Percentiles rank a stretch among this genome's conserved stretches.
These are phyloP conservation scores for Xylocopa sonorina DNA, from an alignment of 1,140 invertebrate genomes.

Conservation along the genomic window DNA sequence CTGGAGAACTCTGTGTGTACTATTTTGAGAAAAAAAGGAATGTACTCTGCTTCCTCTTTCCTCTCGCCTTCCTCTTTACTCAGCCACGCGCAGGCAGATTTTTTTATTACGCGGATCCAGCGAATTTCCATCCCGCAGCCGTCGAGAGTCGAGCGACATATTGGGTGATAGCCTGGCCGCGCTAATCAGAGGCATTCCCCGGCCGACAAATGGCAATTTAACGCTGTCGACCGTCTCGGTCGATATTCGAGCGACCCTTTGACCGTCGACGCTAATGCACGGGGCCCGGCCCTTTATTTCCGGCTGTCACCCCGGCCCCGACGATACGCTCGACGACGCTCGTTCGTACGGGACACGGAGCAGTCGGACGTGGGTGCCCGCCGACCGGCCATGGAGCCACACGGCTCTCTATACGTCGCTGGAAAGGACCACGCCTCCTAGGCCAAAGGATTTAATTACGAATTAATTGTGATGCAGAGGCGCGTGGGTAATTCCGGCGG, in stretches of 20 bases:
- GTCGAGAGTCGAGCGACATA: constrained; percentile 34
- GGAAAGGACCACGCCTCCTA: constrained; percentile 58
- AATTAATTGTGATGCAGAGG: constrained; percentile 74
- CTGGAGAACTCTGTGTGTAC: too few relatives aligned
- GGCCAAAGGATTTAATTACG: constrained; percentile 73
- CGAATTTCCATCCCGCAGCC: constrained; percentile 8
- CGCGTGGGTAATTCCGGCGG: constrained; percentile 65
- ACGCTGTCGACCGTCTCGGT: constrained; percentile 72
- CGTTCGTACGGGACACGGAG: constrained; percentile 46
- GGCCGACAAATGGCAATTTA: constrained; percentile 76
- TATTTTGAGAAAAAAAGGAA: too few relatives aligned
- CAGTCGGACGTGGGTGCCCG: constrained; percentile 50
- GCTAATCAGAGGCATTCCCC: constrained; percentile 61
- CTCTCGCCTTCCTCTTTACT: neutral
- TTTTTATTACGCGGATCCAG: neutral
- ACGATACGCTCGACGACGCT: constrained; percentile 61
- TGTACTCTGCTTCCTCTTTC: too few relatives aligned
- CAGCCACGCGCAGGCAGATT: neutral
- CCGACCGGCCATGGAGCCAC: constrained; percentile 40
- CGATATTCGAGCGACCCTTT: constrained; percentile 75
- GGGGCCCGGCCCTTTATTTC: constrained; percentile 76
- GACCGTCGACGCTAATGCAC: constrained; percentile 72
- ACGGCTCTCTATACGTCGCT: constrained; percentile 30
- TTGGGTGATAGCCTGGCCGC: constrained; percentile 53
- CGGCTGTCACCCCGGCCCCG: constrained; percentile 71